Percentiles rank a stretch among this genome's conserved stretches.
Conservation (phyloP, 2,797 vertebrate genomes). For the Pogoniulus pusillus region DNA sequence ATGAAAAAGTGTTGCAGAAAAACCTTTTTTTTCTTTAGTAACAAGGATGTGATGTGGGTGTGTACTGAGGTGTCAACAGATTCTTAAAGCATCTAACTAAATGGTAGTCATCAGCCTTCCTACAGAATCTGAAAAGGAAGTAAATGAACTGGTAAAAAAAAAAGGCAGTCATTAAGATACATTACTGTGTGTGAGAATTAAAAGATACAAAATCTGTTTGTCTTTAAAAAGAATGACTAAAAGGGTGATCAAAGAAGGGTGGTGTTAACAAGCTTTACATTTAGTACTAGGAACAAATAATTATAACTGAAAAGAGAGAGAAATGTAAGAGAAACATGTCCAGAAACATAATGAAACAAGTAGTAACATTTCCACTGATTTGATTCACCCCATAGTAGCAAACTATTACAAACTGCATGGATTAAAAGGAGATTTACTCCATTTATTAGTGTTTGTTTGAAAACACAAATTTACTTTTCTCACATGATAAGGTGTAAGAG, state of each 20-base stretch:
- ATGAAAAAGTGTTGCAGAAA: neutral
- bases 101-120: neutral
- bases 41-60: neutral
- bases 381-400: neutral
- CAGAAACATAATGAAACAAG: neutral
- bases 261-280: neutral
- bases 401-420: neutral
- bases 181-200: neutral
- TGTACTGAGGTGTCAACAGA: conserved; percentile 1
- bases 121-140: conserved; percentile 29
- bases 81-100: neutral
- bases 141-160: conserved; percentile 52
- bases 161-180: neutral
- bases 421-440: conserved; percentile 2
- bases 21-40: conserved; percentile 10
- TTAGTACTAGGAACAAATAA: neutral
- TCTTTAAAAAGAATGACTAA: neutral
- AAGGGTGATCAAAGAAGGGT: neutral
- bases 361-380: neutral
- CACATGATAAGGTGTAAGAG: neutral
- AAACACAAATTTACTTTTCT: neutral
- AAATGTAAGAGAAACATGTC: neutral
- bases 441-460: neutral
- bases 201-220: neutral
- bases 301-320: conserved; percentile 14